Conservation (phyloP, 2,113 vertebrate genomes). For the Nanorana parkeri region DNA sequence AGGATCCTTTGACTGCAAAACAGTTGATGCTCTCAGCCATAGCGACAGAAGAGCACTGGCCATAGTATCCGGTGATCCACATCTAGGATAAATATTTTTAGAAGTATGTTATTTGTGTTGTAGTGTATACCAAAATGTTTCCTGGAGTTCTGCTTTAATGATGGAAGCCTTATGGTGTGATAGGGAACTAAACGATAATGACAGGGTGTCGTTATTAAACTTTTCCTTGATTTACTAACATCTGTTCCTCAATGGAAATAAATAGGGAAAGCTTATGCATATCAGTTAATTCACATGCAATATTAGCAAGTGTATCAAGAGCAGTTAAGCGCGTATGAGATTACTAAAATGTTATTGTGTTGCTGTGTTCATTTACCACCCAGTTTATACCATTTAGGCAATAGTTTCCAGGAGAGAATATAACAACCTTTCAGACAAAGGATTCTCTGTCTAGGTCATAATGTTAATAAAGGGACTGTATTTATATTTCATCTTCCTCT, state of each 20-base stretch:
- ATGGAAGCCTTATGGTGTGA: neutral
- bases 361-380: neutral
- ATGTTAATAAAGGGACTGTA: too few relatives aligned
- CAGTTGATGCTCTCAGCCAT: too few relatives aligned
- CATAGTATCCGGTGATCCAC: too few relatives aligned
- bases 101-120: too few relatives aligned
- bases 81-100: too few relatives aligned
- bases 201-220: neutral
- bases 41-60: too few relatives aligned
- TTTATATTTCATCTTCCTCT: too few relatives aligned
- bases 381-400: neutral
- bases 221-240: conserved; percentile 26
- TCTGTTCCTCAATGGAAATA: conserved; percentile 27
- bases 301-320: conserved; percentile 1
- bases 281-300: conserved; percentile 3
- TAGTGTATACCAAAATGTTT: too few relatives aligned
- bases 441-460: neutral
- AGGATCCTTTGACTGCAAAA: too few relatives aligned
- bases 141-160: too few relatives aligned
- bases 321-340: neutral
- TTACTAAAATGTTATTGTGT: neutral
- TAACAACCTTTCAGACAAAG: neutral
- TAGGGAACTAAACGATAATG: neutral
- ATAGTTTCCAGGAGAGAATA: neutral
- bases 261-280: conserved; percentile 21